Percentiles rank a stretch among this genome's conserved stretches.
Conservation (phyloP, 2,113 vertebrate genomes). For the Rafetus swinhoei region DNA sequence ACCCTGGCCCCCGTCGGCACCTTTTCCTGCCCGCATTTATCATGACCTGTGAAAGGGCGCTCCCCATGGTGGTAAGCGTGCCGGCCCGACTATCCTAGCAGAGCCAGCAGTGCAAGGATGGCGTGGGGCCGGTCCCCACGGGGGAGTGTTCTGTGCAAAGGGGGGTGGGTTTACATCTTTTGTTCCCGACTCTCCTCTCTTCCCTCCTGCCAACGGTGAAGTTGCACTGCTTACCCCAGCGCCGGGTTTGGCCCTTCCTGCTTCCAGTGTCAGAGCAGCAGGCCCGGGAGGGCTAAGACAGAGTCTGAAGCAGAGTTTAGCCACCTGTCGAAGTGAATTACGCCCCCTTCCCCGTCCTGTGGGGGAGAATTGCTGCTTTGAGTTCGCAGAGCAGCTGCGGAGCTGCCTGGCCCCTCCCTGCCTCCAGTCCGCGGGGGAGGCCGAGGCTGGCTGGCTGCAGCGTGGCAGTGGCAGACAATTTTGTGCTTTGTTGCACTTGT, state of each 20-base stretch:
- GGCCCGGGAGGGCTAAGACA: neutral
- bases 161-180: neutral
- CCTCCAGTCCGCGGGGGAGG: neutral
- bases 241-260: neutral
- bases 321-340: constrained; percentile 45
- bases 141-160: neutral
- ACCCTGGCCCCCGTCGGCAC: neutral
- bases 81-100: neutral
- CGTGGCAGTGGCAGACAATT: neutral
- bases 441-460: constrained; percentile 5
- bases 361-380: neutral
- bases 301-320: neutral
- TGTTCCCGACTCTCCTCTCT: neutral
- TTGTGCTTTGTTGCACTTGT: neutral
- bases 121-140: neutral
- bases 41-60: too few species aligned
- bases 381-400: neutral
- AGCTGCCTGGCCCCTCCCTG: neutral
- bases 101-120: neutral
- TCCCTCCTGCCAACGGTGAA: neutral
- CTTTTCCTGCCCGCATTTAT: neutral
- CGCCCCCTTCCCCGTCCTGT: neutral
- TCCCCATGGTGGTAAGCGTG: too few species aligned
- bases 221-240: neutral
- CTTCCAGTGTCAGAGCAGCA: neutral